Percentiles rank a stretch among this genome's conserved stretches.
These are phyloP conservation scores for Hylomyscus alleni DNA, from an alignment of 2,797 vertebrate genomes.

Conservation along the genomic window DNA sequence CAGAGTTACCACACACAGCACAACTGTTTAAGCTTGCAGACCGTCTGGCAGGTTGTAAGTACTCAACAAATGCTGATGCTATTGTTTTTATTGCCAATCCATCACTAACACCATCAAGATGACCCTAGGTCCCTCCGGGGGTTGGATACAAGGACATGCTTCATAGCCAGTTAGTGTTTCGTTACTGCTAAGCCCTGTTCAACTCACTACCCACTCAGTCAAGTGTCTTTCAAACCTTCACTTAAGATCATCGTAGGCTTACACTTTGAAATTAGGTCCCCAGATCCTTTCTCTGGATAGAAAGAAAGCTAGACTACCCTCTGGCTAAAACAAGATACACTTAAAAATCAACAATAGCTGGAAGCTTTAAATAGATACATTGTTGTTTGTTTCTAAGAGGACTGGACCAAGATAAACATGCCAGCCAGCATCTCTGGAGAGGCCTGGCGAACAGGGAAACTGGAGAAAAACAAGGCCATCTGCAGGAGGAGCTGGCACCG, in stretches of 20 bases:
- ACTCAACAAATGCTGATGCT: background rate
- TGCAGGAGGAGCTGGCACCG: background rate
- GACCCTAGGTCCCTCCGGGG: background rate
- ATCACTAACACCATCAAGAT: background rate
- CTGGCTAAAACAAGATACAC: constrained; percentile 30
- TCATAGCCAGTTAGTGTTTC: background rate
- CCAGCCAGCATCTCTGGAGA: constrained; percentile 32
- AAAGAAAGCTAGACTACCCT: background rate
- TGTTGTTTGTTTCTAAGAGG: constrained; percentile 65
- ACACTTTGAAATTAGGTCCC: constrained; percentile 25
- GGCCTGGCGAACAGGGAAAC: constrained; percentile 6
- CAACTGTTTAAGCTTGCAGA: background rate
- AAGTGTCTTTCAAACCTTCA: background rate
- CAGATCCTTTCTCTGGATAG: background rate
- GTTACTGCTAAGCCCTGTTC: background rate
- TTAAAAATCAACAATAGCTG: constrained; percentile 36
- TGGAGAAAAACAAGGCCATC: constrained; percentile 46
- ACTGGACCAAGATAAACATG: constrained; percentile 37
- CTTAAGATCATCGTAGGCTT: background rate
- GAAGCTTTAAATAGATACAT: background rate
- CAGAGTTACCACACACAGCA: background rate
- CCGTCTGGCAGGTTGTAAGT: background rate
- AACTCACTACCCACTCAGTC: background rate
- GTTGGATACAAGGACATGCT: background rate
- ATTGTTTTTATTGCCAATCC: background rate